Percentiles rank a stretch among this genome's conserved stretches.
Conservation (phyloP, 2,797 vertebrate species). For the Hemitrygon akajei region DNA sequence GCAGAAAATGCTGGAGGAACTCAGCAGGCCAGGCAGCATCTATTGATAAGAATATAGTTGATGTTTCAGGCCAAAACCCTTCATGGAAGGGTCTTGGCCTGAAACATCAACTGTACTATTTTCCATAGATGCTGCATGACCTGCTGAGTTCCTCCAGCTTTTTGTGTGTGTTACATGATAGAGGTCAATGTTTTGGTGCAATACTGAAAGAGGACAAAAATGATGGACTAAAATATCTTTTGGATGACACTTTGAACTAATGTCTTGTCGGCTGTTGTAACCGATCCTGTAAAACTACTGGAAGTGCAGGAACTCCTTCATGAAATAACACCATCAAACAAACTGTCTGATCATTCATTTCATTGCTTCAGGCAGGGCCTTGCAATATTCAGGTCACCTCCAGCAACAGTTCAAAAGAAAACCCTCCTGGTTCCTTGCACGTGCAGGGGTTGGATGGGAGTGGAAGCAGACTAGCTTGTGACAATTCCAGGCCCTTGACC, state of each 20-base stretch:
- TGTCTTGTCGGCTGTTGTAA: background rate
- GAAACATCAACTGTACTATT: too few species aligned
- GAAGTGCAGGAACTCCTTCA: background rate
- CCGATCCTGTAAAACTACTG: background rate
- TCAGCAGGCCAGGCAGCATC: too few species aligned
- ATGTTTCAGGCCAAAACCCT: too few species aligned
- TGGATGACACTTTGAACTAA: background rate
- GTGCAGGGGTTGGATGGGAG: background rate
- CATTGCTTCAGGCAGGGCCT: background rate
- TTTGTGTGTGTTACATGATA: background rate
- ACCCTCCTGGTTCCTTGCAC: background rate
- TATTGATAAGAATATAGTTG: too few species aligned
- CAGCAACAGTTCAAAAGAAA: background rate
- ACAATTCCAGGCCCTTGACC: background rate
- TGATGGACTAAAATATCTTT: background rate
- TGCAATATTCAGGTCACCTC: background rate
- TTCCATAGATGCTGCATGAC: too few species aligned
- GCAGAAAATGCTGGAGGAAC: too few species aligned
- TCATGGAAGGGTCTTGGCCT: too few species aligned
- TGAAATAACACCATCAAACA: background rate
- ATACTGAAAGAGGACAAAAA: background rate
- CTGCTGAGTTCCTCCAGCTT: too few species aligned
- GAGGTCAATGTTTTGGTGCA: background rate
- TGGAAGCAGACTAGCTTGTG: background rate
- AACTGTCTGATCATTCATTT: background rate